phyloP scores from a whole-genome alignment of 2,797 vertebrate genomes.

The Ciconia nigra region DNA sequence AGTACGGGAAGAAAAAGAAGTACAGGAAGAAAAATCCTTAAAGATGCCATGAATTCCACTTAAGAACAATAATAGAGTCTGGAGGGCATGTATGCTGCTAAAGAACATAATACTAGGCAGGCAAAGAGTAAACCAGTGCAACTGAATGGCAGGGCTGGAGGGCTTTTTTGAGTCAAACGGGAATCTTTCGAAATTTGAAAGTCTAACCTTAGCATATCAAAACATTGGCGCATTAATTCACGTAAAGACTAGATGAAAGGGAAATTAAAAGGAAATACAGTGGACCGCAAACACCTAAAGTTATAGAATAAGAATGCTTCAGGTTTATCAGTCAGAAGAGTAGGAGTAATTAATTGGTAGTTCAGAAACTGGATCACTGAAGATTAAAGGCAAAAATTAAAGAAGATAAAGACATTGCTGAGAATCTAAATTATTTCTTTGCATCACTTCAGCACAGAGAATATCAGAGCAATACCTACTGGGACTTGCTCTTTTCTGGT shows the following conservation, averaged over 20 bases:
- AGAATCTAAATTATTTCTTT: slow-evolving; percentile 41
- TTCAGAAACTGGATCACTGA: neutral
- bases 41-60: neutral
- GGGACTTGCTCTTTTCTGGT: slow-evolving; percentile 60
- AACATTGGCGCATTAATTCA: neutral
- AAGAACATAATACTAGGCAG: neutral
- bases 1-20: neutral
- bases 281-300: neutral
- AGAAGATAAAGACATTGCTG: slow-evolving; percentile 10
- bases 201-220: neutral
- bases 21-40: neutral
- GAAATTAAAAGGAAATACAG: neutral
- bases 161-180: neutral
- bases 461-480: slow-evolving; percentile 22
- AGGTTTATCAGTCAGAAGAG: neutral
- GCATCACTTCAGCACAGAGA: neutral
- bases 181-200: neutral
- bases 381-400: slow-evolving; percentile 30
- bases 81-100: neutral
- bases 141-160: neutral
- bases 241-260: neutral
- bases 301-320: neutral
- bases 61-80: neutral
- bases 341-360: neutral
- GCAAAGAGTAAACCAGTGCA: neutral